Evolutionary conservation across 2,888 invertebrate species (phyloP).

Genomic region (Amiota mariae): DNA sequence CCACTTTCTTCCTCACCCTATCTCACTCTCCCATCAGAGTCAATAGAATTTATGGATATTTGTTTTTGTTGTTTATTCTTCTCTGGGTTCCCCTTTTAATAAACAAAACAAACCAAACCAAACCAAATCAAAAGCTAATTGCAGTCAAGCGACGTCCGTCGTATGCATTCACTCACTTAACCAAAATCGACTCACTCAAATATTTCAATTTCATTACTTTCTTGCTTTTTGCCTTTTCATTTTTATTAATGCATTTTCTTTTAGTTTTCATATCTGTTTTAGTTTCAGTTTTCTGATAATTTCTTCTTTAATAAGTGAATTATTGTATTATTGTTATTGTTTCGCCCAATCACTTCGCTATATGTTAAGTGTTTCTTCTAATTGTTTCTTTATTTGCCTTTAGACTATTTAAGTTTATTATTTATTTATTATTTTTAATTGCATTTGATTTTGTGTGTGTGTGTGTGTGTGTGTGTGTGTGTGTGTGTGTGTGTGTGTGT

Average conservation of each 20-base stretch:
- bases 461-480: background rate
- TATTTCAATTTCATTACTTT: background rate
- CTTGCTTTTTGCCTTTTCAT: background rate
- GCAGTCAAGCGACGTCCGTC: background rate
- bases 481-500: background rate
- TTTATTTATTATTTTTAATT: background rate
- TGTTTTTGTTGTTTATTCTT: constrained; percentile 25
- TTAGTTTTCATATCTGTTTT: background rate
- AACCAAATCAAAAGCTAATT: background rate
- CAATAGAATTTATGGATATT: constrained; percentile 26
- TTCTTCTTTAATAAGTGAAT: constrained; percentile 52
- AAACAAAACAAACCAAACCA: too few relatives aligned
- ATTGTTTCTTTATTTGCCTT: constrained; percentile 1
- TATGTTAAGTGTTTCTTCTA: background rate
- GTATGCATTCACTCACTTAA: constrained; percentile 22
- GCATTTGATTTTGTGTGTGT: background rate
- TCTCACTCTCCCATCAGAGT: too few relatives aligned
- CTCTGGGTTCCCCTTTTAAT: background rate
- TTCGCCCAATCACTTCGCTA: background rate
- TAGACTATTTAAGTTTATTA: too few relatives aligned
- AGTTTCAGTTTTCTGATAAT: background rate
- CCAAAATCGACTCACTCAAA: background rate
- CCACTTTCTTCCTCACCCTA: too few relatives aligned
- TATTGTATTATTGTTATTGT: constrained; percentile 36
- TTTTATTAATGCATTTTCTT: background rate